Base-by-base conservation (phyloP, 2,888 invertebrate genomes). In the Syrphus vitripennis region DNA sequence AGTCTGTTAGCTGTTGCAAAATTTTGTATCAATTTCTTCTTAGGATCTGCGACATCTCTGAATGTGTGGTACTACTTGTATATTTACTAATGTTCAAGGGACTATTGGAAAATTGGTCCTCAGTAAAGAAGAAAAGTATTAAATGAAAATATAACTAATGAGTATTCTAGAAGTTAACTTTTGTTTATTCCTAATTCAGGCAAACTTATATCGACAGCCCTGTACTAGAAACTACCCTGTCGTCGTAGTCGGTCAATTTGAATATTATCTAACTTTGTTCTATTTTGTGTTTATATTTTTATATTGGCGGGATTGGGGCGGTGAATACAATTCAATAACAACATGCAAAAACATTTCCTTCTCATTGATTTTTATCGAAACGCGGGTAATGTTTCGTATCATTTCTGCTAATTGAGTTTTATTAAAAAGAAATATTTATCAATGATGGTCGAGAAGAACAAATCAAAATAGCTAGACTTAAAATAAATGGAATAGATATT, bases 381-480 rank as follows among this genome's bases (percentile, higher is more conserved):
- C 9, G 9, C 4, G 34, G 59, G 40, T 69, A 79, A 75, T 79
- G 74, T 40, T 79, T 70, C 79, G 71, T 75, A 65, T 83, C 70
- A 75, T 78, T 79, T 83, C 63, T 63, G 50, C 72, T 72, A 81
- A 76, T 77, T 84, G 84, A 69, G 76, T 84, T 77, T 81, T 84
- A 84, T 84, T 69, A 31, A 69, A 84, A 55, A 50, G 63, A 80
- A 81, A 81, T 77, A 81, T 81, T 80, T 72, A 81, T 63, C 61
- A 72, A 67, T 67, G 34, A 12, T 81, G 72, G 63, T 81, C 53
- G 59, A 69, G 45, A 4, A 26, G 40, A 21, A 31, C 10, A 34
- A 34, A 37, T 53, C 61, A 57, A 37, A 45, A 42, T 24, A 24
- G 16, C n/a, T n/a, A n/a, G 4, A 40, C 37, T 12, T 4, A 2